These are phyloP conservation scores for Neoniphon sammara DNA, from an alignment of 2,797 vertebrate species.

Conservation along the genomic window DNA sequence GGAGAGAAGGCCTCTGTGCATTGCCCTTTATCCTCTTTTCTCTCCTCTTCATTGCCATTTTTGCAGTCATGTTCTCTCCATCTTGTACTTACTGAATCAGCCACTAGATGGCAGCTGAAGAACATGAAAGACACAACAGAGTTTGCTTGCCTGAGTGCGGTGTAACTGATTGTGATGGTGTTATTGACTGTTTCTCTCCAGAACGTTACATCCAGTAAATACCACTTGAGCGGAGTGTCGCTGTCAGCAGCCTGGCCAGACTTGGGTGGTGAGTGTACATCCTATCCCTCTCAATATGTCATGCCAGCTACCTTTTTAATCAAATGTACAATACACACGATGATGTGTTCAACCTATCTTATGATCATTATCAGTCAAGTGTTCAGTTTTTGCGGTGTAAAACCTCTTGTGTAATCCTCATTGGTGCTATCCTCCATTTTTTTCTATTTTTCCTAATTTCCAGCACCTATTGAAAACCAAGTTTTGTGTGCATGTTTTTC, in stretches of 20 bases:
- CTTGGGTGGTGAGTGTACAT: constrained; percentile 76
- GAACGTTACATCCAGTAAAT: constrained; percentile 82
- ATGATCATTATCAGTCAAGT: not conserved
- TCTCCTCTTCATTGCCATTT: not conserved
- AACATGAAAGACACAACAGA: not conserved
- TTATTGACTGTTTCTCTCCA: constrained; percentile 54
- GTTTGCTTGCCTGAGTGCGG: not conserved
- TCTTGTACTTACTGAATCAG: not conserved
- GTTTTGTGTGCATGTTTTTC: too few relatives aligned
- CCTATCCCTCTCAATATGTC: not conserved
- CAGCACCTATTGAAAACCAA: too few relatives aligned
- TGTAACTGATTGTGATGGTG: not conserved
- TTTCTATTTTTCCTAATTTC: too few relatives aligned
- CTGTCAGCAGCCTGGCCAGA: constrained; percentile 72
- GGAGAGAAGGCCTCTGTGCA: not conserved
- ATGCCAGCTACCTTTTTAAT: not conserved
- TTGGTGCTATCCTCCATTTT: not conserved
- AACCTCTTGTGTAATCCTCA: too few relatives aligned
- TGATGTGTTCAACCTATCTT: not conserved
- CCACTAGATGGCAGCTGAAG: constrained; percentile 64
- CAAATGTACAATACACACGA: not conserved
- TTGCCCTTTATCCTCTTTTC: too few relatives aligned
- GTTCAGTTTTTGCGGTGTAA: too few relatives aligned
- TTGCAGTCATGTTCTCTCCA: not conserved
- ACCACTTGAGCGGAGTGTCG: constrained; percentile 76